phyloP scores from a whole-genome alignment of 1,140 invertebrate species.

The Octopus sinensis region DNA sequence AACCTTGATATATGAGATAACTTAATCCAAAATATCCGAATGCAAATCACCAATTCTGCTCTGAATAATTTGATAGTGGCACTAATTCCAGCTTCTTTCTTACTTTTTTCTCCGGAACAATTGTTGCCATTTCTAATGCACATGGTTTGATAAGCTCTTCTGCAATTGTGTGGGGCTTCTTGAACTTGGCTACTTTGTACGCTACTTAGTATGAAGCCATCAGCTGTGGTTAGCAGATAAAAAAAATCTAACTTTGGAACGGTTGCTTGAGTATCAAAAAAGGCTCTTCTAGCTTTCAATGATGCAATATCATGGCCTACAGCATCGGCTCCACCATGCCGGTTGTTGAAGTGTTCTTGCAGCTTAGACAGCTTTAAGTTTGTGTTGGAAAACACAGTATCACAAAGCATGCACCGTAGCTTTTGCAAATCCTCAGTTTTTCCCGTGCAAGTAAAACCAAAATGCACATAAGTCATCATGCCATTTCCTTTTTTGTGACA shows the following conservation, averaged over 20 bases:
- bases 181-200: not conserved
- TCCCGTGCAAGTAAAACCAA: not conserved
- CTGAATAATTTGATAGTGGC: slow-evolving; percentile 3
- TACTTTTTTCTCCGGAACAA: not conserved
- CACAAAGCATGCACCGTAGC: slow-evolving; percentile 3
- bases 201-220: slow-evolving; percentile 12
- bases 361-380: slow-evolving; percentile 7
- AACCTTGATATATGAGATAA: slow-evolving; percentile 12
- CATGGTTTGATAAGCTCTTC: slow-evolving; percentile 16
- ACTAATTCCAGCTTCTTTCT: slow-evolving; percentile 11
- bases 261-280: slow-evolving; percentile 6
- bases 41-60: not conserved
- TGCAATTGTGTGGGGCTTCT: slow-evolving; percentile 13
- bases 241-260: slow-evolving; percentile 12
- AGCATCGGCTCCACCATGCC: slow-evolving; percentile 10
- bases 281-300: slow-evolving; percentile 6
- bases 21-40: slow-evolving; percentile 11
- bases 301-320: not conserved
- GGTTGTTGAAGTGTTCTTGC: slow-evolving; percentile 9
- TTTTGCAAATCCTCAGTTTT: slow-evolving; percentile 5
- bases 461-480: not conserved
- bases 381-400: slow-evolving; percentile 6
- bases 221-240: not conserved
- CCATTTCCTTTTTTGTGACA: slow-evolving; percentile 6
- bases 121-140: slow-evolving; percentile 16